These are phyloP conservation scores for Drosophila melanosoma DNA, from an alignment of 2,888 invertebrate species.

Conservation along the genomic window DNA sequence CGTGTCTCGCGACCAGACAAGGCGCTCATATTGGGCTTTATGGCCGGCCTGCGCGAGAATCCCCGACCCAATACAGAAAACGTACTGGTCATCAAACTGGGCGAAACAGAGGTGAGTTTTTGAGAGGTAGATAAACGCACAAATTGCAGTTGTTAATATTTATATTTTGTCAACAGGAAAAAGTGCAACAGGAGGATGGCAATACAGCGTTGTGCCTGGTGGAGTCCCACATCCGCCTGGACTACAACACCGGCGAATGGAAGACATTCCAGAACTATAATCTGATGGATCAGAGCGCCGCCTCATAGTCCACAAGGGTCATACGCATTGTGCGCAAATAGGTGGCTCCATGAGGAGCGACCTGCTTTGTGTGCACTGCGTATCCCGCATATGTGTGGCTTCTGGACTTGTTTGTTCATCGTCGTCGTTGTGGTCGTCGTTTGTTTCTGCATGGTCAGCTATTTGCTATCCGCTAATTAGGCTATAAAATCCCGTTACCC, in stretches of 20 bases:
- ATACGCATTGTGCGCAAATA: conserved; percentile 72
- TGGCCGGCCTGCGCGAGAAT: conserved; percentile 99
- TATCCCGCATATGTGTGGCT: conserved; percentile 41
- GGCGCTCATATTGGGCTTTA: conserved; percentile 98
- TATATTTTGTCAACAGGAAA: conserved; percentile 86
- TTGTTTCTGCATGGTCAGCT: conserved; percentile 44
- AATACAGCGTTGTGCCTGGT: conserved; percentile 87
- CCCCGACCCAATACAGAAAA: conserved; percentile 98
- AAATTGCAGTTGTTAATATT: not conserved
- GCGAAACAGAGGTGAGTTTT: conserved; percentile 89
- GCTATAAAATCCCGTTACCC: conserved; percentile 45
- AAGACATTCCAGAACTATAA: conserved; percentile 96
- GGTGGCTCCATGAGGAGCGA: conserved; percentile 25
- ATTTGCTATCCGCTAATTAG: conserved; percentile 58
- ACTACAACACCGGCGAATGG: conserved; percentile 99
- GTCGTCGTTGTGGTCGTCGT: conserved; percentile 32
- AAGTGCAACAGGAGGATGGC: conserved; percentile 93
- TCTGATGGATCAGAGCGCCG: conserved; percentile 87
- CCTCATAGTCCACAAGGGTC: conserved; percentile 76
- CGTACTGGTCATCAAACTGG: conserved; percentile 97
- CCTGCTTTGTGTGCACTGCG: conserved; percentile 29
- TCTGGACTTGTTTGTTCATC: conserved; percentile 34
- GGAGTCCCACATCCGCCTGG: conserved; percentile 99
- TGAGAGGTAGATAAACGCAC: not conserved
- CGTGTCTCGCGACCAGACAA: conserved; percentile 98